Conservation (phyloP, 2,888 invertebrate species). For the Choristoneura rosaceana region DNA sequence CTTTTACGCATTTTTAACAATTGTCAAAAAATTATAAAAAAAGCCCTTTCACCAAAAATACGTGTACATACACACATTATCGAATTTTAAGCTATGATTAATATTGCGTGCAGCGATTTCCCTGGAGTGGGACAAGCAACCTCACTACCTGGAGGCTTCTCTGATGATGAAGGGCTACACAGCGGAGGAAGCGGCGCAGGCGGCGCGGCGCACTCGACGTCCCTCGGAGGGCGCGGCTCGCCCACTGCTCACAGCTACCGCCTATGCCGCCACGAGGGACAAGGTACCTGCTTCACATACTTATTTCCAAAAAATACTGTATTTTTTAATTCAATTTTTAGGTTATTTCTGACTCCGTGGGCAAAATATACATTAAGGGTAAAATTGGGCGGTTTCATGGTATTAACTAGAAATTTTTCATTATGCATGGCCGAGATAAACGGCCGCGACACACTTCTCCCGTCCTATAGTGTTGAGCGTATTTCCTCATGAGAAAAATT, state of each 20-base stretch:
- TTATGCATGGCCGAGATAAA: no score
- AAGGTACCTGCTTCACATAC: conserved; percentile 57
- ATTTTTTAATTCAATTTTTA: no score
- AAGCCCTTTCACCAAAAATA: not conserved
- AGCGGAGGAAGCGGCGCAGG: conserved; percentile 81
- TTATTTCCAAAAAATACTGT: no score
- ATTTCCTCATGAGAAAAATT: no score
- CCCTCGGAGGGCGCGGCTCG: conserved; percentile 65
- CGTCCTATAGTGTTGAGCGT: no score
- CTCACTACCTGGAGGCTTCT: conserved; percentile 91
- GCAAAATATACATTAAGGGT: no score
- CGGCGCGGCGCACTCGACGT: conserved; percentile 66
- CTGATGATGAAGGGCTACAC: conserved; percentile 93
- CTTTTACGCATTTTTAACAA: no score
- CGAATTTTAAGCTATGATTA: conserved; percentile 3
- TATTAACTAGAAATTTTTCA: no score
- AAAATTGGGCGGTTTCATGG: no score
- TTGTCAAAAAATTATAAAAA: not conserved
- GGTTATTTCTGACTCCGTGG: no score
- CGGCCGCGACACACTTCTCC: no score
- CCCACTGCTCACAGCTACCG: conserved; percentile 82
- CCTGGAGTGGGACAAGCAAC: conserved; percentile 86
- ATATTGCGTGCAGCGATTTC: conserved; percentile 75
- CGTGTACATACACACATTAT: no score
- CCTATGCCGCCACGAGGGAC: conserved; percentile 82